phyloP scores from a whole-genome alignment of 2,797 vertebrate genomes.

The Neostethus bicornis region DNA sequence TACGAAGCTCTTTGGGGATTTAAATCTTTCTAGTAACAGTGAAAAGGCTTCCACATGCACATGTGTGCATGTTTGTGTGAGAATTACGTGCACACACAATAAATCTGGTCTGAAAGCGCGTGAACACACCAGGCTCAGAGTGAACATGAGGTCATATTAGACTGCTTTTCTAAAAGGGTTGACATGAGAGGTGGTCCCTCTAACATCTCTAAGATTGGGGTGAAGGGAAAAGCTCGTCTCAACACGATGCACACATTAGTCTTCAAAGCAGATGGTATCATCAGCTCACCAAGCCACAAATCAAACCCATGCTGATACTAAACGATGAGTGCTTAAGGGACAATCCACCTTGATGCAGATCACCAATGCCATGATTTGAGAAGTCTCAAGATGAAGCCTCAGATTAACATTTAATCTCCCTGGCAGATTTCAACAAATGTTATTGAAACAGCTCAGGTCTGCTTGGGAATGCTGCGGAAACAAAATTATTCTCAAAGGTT shows the following conservation, averaged over 20 bases:
- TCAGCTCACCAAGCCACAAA: conserved; percentile 37
- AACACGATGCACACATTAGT: conserved; percentile 59
- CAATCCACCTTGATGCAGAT: conserved; percentile 15
- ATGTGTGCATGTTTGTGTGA: conserved; percentile 7
- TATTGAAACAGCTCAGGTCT: background rate
- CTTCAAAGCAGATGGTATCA: conserved; percentile 50
- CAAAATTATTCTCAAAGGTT: conserved; percentile 17
- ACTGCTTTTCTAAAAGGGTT: conserved; percentile 35
- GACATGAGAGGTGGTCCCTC: conserved; percentile 48
- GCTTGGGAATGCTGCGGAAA: background rate
- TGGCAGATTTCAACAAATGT: conserved; percentile 14
- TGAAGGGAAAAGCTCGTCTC: conserved; percentile 53
- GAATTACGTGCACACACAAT: conserved; percentile 21
- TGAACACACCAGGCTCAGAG: conserved; percentile 7
- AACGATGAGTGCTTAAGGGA: conserved; percentile 29
- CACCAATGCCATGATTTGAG: background rate
- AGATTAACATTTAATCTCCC: conserved; percentile 1
- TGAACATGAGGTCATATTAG: conserved; percentile 7
- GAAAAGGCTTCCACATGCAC: conserved; percentile 6
- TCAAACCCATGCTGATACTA: conserved; percentile 43
- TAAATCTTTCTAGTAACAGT: conserved; percentile 63
- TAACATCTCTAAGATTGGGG: conserved; percentile 62
- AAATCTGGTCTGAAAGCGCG: conserved; percentile 26
- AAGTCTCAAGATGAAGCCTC: conserved; percentile 2
- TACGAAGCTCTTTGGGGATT: conserved; percentile 68